Evolutionary conservation across 1,140 invertebrate genomes (phyloP).

Genomic region (Lerema accius): DNA sequence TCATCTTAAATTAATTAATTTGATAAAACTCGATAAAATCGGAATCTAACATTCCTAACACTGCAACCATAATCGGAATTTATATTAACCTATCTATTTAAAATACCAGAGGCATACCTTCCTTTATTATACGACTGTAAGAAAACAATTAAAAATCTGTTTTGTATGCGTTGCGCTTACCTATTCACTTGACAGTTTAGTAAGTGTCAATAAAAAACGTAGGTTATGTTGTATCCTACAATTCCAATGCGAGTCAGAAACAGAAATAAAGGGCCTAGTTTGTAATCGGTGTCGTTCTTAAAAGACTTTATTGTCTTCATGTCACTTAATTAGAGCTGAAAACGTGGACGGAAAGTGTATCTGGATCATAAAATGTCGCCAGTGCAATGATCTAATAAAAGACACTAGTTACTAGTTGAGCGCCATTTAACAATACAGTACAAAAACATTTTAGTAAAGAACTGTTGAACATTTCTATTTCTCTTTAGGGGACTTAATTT

Average conservation of each 20-base stretch:
- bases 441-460: no score
- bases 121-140: constrained; percentile 57
- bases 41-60: constrained; percentile 12
- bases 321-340: constrained; percentile 59
- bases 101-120: constrained; percentile 61
- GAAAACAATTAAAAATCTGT: constrained; percentile 73
- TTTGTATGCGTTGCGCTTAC: constrained; percentile 58
- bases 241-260: constrained; percentile 61
- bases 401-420: no score
- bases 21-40: constrained; percentile 17
- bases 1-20: constrained; percentile 34
- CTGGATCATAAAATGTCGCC: constrained; percentile 35
- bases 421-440: no score
- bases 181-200: constrained; percentile 62
- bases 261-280: constrained; percentile 53
- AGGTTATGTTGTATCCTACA: constrained; percentile 56
- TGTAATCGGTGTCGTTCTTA: constrained; percentile 54
- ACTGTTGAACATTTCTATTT: no score
- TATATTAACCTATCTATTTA: constrained; percentile 38
- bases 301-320: constrained; percentile 64
- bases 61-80: constrained; percentile 27
- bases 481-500: no score
- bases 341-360: constrained; percentile 47
- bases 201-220: constrained; percentile 68
- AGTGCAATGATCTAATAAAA: constrained; percentile 46